phyloP scores from a whole-genome alignment of 1,140 invertebrate species.

The Brachionus angularis region DNA sequence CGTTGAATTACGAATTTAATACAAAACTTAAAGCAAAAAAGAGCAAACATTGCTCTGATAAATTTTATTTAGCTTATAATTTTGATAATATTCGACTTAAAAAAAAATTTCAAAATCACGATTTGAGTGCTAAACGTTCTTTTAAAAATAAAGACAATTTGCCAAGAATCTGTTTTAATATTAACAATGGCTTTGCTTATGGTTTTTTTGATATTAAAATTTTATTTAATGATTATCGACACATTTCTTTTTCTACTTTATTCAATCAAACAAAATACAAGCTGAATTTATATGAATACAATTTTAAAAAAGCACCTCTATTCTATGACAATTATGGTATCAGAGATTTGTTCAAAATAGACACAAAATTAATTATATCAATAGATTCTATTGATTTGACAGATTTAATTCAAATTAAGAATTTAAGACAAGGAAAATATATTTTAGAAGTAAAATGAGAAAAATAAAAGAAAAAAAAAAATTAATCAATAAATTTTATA shows the following conservation, averaged over 20 bases:
- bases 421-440: constrained; percentile 12
- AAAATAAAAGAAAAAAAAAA: too few relatives aligned
- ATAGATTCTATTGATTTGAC: not conserved
- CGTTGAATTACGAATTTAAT: not conserved
- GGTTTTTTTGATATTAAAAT: not conserved
- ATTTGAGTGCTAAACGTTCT: not conserved
- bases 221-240: constrained; percentile 5
- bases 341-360: constrained; percentile 1
- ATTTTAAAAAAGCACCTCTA: not conserved
- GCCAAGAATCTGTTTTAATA: constrained; percentile 6
- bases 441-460: too few relatives aligned
- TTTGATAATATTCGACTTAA: not conserved
- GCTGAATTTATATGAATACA: constrained; percentile 11
- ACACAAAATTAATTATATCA: not conserved
- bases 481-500: too few relatives aligned
- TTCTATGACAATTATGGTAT: not conserved
- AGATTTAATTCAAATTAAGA: not conserved
- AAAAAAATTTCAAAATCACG: constrained; percentile 6
- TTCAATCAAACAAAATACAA: not conserved
- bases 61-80: not conserved
- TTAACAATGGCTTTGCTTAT: constrained; percentile 6
- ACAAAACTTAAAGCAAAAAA: not conserved
- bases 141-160: not conserved
- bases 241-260: not conserved
- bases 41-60: constrained; percentile 7